Base-by-base conservation (phyloP, 2,888 invertebrate species). In the Clanis bilineata region DNA sequence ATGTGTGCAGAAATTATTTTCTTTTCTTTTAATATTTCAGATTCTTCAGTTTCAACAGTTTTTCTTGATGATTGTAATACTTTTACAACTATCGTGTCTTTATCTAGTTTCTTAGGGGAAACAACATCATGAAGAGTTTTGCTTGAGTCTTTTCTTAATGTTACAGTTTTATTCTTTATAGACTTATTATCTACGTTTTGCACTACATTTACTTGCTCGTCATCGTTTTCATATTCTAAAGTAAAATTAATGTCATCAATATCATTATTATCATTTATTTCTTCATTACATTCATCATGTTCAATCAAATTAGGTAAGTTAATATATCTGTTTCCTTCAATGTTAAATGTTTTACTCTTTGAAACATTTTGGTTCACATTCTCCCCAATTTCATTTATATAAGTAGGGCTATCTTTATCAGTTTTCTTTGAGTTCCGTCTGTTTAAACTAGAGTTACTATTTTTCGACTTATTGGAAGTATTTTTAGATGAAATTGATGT, bases 211-310 rank as follows among this genome's bases (percentile, higher is more conserved):
- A 6, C 43, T 7, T 45, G 10, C 38, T 39, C 22, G 15, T 57
- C 51, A 2, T 62, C 60, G n/a, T 57, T 38, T 36, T 66, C 65
- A 41, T 67, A 65, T 44, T 59, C 9, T 25, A 67, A 55, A 56
- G 60, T 63, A 36, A 69, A 66, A 57, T 67, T 64, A 45, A 62
- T 25, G n/a, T 66, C 68, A 38, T 62, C 59, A 41, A 61, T 45
- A 7, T 62, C 61, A 47, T 59, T 36, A 47, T 56, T 57, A 45
- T 55, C 57, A 57, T 58, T 56, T 1, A n/a, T 56, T 15, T 57
- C 39, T 51, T 12, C 25, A n/a, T 41, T 25, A n/a, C 43, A 44
- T 22, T 56, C 21, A 44, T 43, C 39, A 18, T 2, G 12, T 10
- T 15, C 38, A 23, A 15, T 15, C 12, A 22, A 9, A 45, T 25